Evolutionary conservation across 2,113 vertebrate genomes (phyloP).

Genomic region (Pachycephala philippinensis): DNA sequence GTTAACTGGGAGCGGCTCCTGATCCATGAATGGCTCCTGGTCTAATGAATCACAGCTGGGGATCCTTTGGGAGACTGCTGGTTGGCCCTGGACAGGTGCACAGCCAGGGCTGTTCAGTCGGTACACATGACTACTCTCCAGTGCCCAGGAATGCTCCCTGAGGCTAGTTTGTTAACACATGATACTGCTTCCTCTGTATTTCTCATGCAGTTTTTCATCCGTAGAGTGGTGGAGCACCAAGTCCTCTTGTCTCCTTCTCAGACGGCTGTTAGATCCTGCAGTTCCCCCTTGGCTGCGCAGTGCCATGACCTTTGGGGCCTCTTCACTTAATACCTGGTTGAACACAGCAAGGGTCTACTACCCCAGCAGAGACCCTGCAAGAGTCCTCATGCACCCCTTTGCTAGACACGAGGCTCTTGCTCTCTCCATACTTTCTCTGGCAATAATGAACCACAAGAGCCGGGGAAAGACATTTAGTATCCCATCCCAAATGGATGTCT

Average conservation of each 20-base stretch:
- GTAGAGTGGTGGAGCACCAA: not conserved
- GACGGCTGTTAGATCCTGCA: not conserved
- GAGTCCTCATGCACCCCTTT: not conserved
- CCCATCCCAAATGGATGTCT: not conserved
- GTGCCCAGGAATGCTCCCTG: not conserved
- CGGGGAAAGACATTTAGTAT: not conserved
- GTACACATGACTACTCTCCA: rapidly evolving
- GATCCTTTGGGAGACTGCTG: not conserved
- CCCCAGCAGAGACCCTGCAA: not conserved
- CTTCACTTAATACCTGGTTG: not conserved
- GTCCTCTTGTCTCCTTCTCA: not conserved
- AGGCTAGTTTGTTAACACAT: not conserved
- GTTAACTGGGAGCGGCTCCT: not conserved
- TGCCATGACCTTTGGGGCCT: rapidly evolving
- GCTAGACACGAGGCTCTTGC: not conserved
- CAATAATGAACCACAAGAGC: not conserved
- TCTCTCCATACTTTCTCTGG: not conserved
- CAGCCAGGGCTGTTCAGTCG: rapidly evolving
- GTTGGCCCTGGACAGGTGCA: not conserved
- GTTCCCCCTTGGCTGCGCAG: not conserved
- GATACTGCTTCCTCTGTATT: not conserved
- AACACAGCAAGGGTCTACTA: not conserved
- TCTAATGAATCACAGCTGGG: not conserved
- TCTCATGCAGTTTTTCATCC: not conserved
- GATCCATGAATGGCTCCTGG: not conserved